Evolutionary conservation across 1,140 invertebrate genomes (phyloP).

Genomic region (Euschistus heros): DNA sequence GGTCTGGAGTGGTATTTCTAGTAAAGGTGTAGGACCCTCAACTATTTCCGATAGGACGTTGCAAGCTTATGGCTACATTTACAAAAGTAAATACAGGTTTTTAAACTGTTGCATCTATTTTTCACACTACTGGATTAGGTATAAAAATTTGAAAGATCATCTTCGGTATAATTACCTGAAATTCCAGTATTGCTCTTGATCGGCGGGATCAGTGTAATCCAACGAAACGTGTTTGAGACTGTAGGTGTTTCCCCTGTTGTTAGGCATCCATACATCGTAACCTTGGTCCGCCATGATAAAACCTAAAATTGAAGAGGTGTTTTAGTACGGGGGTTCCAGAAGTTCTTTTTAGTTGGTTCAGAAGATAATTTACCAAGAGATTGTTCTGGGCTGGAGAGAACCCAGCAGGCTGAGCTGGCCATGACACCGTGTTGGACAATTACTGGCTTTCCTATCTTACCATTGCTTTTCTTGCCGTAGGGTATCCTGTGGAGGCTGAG

Average conservation of each 20-base stretch:
- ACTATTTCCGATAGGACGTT: too few species aligned
- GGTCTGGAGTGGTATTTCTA: too few species aligned
- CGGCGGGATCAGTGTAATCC: conserved; percentile 28
- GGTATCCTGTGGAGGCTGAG: too few species aligned
- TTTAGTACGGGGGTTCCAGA: neutral
- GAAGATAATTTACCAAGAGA: neutral
- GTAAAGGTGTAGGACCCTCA: too few species aligned
- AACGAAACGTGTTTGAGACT: conserved; percentile 41
- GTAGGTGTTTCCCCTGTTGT: conserved; percentile 54
- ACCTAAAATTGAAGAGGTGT: conserved; percentile 34
- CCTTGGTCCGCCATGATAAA: conserved; percentile 57
- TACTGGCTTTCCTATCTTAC: conserved; percentile 38
- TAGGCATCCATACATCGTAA: conserved; percentile 69
- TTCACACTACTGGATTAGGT: too few species aligned
- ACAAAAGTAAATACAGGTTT: too few species aligned
- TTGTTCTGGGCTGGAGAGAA: conserved; percentile 48
- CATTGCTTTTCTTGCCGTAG: neutral
- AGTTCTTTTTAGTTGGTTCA: too few species aligned
- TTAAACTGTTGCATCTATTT: too few species aligned
- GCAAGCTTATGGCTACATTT: too few species aligned
- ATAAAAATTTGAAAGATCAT: too few species aligned
- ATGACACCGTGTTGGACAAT: conserved; percentile 63
- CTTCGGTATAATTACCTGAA: conserved; percentile 47
- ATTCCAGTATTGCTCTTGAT: conserved; percentile 50
- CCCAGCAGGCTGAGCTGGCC: conserved; percentile 43